These are phyloP conservation scores for Rhagologus leucostigma DNA, from an alignment of 2,113 vertebrate species.

Conservation along the genomic window DNA sequence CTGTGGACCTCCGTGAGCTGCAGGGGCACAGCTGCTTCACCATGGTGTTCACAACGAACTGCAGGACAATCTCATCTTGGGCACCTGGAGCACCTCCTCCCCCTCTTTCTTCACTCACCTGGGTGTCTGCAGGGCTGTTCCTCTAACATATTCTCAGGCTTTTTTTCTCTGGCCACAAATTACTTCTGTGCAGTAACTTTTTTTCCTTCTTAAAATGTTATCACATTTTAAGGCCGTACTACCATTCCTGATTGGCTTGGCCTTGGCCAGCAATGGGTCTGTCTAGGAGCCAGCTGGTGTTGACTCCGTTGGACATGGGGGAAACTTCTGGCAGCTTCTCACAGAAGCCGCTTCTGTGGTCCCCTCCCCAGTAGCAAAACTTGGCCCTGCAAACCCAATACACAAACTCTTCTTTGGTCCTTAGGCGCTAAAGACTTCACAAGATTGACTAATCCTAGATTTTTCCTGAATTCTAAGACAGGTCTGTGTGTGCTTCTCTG, in stretches of 20 bases:
- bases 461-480: background rate
- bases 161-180: background rate
- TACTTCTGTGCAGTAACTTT: rapidly evolving
- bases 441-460: background rate
- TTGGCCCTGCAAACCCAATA: background rate
- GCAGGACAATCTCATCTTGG: background rate
- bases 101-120: background rate
- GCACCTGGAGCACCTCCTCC: background rate
- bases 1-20: background rate
- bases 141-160: background rate
- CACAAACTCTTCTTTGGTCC: background rate
- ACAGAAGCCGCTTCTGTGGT: background rate
- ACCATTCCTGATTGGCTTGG: background rate
- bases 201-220: background rate
- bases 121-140: background rate
- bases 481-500: background rate
- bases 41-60: too few species aligned
- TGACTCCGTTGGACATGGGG: background rate
- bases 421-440: background rate
- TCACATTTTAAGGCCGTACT: background rate
- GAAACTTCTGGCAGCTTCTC: background rate
- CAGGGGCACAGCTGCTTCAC: background rate
- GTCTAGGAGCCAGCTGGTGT: background rate
- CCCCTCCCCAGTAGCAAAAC: background rate
- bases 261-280: background rate